Conservation (phyloP, 2,797 vertebrate genomes). For the Salarias fasciatus region DNA sequence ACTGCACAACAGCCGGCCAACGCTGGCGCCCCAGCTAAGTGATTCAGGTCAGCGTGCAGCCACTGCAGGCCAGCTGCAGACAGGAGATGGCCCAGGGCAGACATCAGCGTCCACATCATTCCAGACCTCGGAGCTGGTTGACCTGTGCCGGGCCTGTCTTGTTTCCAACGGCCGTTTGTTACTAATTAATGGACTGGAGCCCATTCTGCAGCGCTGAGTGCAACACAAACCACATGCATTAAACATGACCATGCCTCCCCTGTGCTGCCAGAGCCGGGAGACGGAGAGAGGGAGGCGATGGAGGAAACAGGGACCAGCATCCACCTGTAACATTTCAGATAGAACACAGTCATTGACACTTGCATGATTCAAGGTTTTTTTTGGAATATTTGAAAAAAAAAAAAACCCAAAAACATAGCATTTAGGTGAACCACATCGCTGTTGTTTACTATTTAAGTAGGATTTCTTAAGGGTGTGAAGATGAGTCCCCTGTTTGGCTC, state of each 20-base stretch:
- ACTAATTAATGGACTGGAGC: constrained; percentile 86
- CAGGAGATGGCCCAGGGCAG: constrained; percentile 59
- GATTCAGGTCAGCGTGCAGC: constrained; percentile 32
- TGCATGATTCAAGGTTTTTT: too few species aligned
- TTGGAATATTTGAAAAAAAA: too few species aligned
- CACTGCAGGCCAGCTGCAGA: constrained; percentile 47
- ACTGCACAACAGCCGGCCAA: constrained; percentile 11
- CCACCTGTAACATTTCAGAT: constrained; percentile 26
- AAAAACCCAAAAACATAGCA: background rate
- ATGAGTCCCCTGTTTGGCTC: too few species aligned
- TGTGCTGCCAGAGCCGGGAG: constrained; percentile 59
- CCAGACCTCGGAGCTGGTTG: constrained; percentile 69
- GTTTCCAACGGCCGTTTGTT: constrained; percentile 81
- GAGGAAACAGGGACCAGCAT: background rate
- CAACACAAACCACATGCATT: constrained; percentile 84
- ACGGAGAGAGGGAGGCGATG: constrained; percentile 39
- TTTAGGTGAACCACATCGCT: too few species aligned
- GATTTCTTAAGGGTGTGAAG: too few species aligned
- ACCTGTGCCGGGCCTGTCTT: constrained; percentile 79
- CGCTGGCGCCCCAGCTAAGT: constrained; percentile 25
- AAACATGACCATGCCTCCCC: constrained; percentile 79
- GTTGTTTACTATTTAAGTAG: too few species aligned
- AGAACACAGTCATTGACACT: background rate
- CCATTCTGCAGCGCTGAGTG: constrained; percentile 76
- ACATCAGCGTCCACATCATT: constrained; percentile 69